Base-by-base conservation (phyloP, 2,797 vertebrate genomes). In the Gobio occitaniae region DNA sequence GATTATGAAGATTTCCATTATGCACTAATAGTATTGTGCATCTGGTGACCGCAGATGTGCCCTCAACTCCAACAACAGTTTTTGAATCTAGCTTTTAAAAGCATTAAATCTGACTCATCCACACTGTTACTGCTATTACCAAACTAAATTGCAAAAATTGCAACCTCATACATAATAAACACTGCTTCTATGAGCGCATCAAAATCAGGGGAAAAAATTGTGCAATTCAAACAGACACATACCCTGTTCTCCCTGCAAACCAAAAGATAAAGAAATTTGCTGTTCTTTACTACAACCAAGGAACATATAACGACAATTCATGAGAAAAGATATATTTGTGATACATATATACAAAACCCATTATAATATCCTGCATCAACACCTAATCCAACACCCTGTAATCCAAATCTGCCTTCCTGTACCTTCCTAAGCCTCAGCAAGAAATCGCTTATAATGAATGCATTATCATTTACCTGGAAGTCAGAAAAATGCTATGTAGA, bases 221-320 rank as follows among this genome's bases (percentile, higher is more conserved):
- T 44, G 41, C 41, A 10, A 10, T 91, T 25, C 84, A 90, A 84
- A 83, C 90, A 81, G 70, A 70, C 59, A n/a, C 56, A 61, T 6
- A 2, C 80, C 88, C 50, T 87, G 86, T 89, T 89, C 75, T 86
- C 90, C 89, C 89, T 87, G 88, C 80, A 84, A 88, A 92, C 89
- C 85, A 90, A 82, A 61, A 80, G 90, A 41, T 86, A 89, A 91
- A 87, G 56, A 89, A 79, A 91, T 87, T 88, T 89, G 81, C 87
- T 87, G 85, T 91, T 92, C 78, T 88, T 89, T 88, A 91, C 89
- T 87, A 75, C 11, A 54, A 19, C 12, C 29, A 78, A 78, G 2
- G 19, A 47, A 19, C 36, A 25, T 36, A 25, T 69, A 78, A 61
- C 54, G n/a, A 76, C n/a, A 61, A 63, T 15, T 41, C 41, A 66